Conservation (phyloP, 53 echinoderm and acorn worm genomes). For the Echinometra lucunter region DNA sequence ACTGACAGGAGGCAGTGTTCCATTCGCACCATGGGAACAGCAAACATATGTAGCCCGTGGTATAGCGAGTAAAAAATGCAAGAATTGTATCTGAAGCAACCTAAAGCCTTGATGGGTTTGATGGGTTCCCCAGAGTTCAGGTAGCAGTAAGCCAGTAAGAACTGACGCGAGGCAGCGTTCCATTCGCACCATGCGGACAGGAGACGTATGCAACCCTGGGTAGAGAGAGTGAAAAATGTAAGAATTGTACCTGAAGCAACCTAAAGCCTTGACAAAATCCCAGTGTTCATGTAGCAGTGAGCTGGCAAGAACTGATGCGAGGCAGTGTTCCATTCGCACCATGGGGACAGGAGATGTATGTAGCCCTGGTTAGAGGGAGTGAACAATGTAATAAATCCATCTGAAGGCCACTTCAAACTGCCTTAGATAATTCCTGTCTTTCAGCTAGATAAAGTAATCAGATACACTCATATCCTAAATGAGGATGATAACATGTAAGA, state of each 20-base stretch:
- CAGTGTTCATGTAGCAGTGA: constrained; percentile 90
- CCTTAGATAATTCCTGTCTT: no score
- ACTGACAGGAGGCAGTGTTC: constrained; percentile 92
- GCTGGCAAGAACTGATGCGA: constrained; percentile 92
- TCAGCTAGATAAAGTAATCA: no score
- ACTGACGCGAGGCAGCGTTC: constrained; percentile 92
- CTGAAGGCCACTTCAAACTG: no score
- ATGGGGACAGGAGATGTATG: constrained; percentile 80
- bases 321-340: constrained; percentile 98
- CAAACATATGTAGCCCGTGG: constrained; percentile 84
- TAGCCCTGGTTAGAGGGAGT: constrained; percentile 76
- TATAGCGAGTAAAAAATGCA: background rate
- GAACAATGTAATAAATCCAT: background rate
- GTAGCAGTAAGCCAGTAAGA: constrained; percentile 90
- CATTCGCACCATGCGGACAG: constrained; percentile 95
- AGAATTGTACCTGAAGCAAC: constrained; percentile 62
- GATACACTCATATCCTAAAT: no score
- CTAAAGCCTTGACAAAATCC: constrained; percentile 91
- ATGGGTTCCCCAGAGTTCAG: constrained; percentile 90
- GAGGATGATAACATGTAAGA: no score
- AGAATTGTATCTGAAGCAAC: constrained; percentile 73
- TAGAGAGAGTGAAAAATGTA: background rate
- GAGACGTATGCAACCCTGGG: constrained; percentile 86
- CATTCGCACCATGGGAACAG: constrained; percentile 95
- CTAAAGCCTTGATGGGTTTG: constrained; percentile 89